Percentiles rank a stretch among this genome's conserved stretches.
Conservation (phyloP, 2,113 vertebrate species). For the Pachypanchax playfairii region DNA sequence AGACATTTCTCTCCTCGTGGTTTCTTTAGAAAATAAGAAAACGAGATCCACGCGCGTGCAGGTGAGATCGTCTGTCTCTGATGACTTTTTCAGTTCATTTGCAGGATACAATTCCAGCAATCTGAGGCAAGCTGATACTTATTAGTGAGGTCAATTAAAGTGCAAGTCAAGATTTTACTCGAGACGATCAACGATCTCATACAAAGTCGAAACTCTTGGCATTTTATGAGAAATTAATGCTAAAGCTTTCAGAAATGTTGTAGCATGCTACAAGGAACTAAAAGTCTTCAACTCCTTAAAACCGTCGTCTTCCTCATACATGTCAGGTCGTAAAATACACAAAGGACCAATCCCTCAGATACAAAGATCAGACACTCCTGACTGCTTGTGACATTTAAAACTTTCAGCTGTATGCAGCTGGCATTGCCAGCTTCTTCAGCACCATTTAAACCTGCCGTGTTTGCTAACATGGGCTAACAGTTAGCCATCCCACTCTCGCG, state of each 20-base stretch:
- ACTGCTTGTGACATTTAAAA: not conserved
- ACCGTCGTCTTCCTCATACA: not conserved
- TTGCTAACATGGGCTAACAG: constrained; percentile 38
- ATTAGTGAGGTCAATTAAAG: too few relatives aligned
- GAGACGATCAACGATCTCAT: too few relatives aligned
- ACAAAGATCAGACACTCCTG: not conserved
- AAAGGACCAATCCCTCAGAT: not conserved
- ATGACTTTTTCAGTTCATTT: too few relatives aligned
- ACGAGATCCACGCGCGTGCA: too few relatives aligned
- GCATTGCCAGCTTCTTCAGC: constrained; percentile 38
- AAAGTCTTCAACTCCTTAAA: constrained; percentile 17
- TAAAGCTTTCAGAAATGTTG: not conserved
- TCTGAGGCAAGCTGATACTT: too few relatives aligned
- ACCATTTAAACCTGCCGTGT: constrained; percentile 54
- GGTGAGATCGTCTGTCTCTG: too few relatives aligned
- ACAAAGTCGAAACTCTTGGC: too few relatives aligned
- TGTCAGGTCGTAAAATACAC: not conserved
- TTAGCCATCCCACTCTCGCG: constrained; percentile 38
- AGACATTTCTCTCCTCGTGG: too few relatives aligned
- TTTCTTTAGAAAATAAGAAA: too few relatives aligned
- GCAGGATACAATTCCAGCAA: too few relatives aligned
- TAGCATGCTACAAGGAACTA: not conserved
- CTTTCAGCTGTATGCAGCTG: not conserved
- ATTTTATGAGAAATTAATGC: too few relatives aligned
- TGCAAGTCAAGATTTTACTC: too few relatives aligned